A percentile compares a stretch with the other conserved stretches of the same genome.
Conservation (phyloP, 2,113 vertebrate species). For the Poeciliopsis retropinna region DNA sequence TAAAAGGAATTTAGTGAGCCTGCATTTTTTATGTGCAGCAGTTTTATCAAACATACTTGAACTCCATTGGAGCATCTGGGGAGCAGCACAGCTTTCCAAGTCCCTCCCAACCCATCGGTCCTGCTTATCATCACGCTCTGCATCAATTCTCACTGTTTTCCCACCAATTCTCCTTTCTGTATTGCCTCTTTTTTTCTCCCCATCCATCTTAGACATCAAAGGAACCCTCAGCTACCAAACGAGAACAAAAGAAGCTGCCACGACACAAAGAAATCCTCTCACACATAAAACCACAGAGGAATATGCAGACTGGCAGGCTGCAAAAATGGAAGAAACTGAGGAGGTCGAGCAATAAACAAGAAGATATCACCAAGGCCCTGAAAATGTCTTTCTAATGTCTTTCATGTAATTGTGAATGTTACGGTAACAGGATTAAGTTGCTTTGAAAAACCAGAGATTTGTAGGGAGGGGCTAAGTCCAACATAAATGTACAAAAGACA, state of each 20-base stretch:
- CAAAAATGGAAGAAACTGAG: conserved; percentile 11
- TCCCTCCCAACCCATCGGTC: conserved; percentile 56
- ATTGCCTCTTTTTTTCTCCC: conserved; percentile 41
- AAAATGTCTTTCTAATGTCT: background rate
- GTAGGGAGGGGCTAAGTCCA: background rate
- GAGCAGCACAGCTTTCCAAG: conserved; percentile 30
- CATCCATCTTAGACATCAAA: conserved; percentile 62
- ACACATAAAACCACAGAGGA: conserved; percentile 45
- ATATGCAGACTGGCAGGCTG: conserved; percentile 18
- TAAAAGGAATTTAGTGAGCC: conserved; percentile 26
- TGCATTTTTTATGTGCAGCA: conserved; percentile 15
- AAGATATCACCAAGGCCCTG: conserved; percentile 22
- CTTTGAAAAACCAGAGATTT: background rate
- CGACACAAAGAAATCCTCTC: conserved; percentile 54
- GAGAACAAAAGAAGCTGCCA: conserved; percentile 60
- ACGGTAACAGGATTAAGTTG: background rate
- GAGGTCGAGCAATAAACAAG: conserved; percentile 10
- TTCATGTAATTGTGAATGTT: conserved; percentile 3
- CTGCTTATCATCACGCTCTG: conserved; percentile 45
- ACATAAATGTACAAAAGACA: background rate
- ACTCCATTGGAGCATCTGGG: conserved; percentile 25
- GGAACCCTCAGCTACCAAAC: conserved; percentile 41
- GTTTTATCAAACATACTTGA: background rate
- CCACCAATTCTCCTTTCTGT: conserved; percentile 54
- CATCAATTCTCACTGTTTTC: conserved; percentile 40